Evolutionary conservation across 2,113 vertebrate species (phyloP).

Genomic region (Circaetus gallicus): DNA sequence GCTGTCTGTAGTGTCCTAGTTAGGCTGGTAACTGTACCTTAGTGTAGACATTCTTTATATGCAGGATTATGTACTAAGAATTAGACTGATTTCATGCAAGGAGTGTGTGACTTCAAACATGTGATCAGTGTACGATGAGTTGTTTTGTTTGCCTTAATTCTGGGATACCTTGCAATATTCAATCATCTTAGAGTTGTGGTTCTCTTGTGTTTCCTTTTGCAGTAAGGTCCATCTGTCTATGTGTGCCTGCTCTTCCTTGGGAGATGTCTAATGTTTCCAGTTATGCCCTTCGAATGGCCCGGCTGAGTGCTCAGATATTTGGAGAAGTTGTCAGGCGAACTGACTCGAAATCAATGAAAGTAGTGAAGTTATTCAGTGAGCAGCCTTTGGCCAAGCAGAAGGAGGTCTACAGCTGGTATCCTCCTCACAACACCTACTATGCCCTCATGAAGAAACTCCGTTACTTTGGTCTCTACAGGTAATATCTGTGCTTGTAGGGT

Average conservation of each 20-base stretch:
- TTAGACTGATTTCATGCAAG: neutral
- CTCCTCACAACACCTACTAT: slow-evolving; percentile 87
- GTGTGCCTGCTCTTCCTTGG: neutral
- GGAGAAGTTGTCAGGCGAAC: slow-evolving; percentile 86
- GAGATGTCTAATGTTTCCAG: slow-evolving; percentile 83
- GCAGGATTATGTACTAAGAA: neutral
- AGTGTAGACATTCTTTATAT: neutral
- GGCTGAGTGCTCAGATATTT: slow-evolving; percentile 90
- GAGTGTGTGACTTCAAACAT: neutral
- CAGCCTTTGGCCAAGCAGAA: slow-evolving; percentile 82
- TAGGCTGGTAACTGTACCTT: neutral
- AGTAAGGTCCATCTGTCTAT: neutral
- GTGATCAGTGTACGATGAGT: neutral
- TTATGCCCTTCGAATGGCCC: slow-evolving; percentile 87
- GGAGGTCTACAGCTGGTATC: slow-evolving; percentile 92
- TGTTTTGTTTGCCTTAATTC: neutral
- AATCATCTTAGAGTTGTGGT: neutral
- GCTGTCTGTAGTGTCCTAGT: neutral
- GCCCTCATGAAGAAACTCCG: slow-evolving; percentile 86
- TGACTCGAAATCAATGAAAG: slow-evolving; percentile 88
- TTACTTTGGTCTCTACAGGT: slow-evolving; percentile 93
- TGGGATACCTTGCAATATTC: neutral
- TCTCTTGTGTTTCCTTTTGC: neutral
- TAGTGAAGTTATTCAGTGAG: slow-evolving; percentile 88
- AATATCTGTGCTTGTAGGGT: neutral